These are phyloP conservation scores for Lepidochrysops patricia DNA, from an alignment of 2,888 invertebrate species.

Conservation along the genomic window DNA sequence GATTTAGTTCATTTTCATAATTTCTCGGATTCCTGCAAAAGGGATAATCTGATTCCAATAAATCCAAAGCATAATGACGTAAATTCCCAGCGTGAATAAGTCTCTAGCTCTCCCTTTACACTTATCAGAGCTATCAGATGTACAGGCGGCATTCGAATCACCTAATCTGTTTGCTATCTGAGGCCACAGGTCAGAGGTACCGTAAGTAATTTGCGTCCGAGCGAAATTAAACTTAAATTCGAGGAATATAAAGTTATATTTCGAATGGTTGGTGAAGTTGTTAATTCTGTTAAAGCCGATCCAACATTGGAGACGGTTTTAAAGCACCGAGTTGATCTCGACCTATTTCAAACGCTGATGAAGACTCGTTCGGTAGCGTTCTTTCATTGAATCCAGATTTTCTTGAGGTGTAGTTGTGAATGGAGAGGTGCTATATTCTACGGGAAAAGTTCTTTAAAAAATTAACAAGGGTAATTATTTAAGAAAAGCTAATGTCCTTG, in stretches of 20 bases:
- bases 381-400: constrained; percentile 25
- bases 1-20: too few species aligned
- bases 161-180: constrained; percentile 54
- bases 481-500: too few species aligned
- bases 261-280: constrained; percentile 27
- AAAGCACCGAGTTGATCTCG: constrained; percentile 39
- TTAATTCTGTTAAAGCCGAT: constrained; percentile 32
- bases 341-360: constrained; percentile 51
- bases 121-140: constrained; percentile 48
- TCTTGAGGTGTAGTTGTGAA: not conserved
- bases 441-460: too few species aligned
- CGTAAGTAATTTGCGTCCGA: constrained; percentile 39
- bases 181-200: constrained; percentile 61
- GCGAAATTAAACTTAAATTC: constrained; percentile 33
- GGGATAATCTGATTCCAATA: not conserved
- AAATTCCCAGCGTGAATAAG: constrained; percentile 15
- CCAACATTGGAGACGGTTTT: constrained; percentile 33
- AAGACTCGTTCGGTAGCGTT: constrained; percentile 37
- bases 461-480: too few species aligned
- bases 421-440: not conserved
- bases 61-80: constrained; percentile 6
- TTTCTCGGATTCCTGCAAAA: not conserved
- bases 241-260: constrained; percentile 35
- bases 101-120: constrained; percentile 27
- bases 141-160: constrained; percentile 37